Conservation (phyloP, 2,113 vertebrate species). For the Scopus umbretta region DNA sequence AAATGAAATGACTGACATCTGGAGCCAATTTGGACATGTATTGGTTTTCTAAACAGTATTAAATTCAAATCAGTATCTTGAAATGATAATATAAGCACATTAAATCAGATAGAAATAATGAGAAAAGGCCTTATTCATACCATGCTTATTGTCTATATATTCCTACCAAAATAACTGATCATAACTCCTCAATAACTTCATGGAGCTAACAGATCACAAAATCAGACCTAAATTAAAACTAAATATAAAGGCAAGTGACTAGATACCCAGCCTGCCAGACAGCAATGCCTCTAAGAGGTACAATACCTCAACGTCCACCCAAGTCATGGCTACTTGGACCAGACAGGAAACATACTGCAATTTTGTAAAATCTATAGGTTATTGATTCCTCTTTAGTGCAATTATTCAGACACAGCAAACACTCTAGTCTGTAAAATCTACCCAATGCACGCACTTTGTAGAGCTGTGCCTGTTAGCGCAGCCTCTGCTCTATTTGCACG, state of each 20-base stretch:
- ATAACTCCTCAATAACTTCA: neutral
- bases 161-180: neutral
- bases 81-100: neutral
- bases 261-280: neutral
- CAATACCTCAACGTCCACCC: neutral
- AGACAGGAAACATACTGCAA: neutral
- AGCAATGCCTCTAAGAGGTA: neutral
- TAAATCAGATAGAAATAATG: neutral
- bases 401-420: neutral
- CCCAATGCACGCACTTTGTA: rapidly evolving
- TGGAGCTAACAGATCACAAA: neutral
- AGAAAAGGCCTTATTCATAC: neutral
- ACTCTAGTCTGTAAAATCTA: neutral
- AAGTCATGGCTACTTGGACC: neutral
- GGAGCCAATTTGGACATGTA: neutral
- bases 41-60: slow-evolving; percentile 19
- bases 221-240: neutral
- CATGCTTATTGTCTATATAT: neutral
- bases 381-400: neutral
- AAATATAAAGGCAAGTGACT: neutral
- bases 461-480: neutral
- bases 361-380: neutral
- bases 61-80: slow-evolving; percentile 7
- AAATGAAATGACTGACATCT: neutral
- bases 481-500: neutral